Percentiles rank a stretch among this genome's conserved stretches.
These are phyloP conservation scores for Panthera leo DNA, from an alignment of 2,113 vertebrate species.

Conservation along the genomic window DNA sequence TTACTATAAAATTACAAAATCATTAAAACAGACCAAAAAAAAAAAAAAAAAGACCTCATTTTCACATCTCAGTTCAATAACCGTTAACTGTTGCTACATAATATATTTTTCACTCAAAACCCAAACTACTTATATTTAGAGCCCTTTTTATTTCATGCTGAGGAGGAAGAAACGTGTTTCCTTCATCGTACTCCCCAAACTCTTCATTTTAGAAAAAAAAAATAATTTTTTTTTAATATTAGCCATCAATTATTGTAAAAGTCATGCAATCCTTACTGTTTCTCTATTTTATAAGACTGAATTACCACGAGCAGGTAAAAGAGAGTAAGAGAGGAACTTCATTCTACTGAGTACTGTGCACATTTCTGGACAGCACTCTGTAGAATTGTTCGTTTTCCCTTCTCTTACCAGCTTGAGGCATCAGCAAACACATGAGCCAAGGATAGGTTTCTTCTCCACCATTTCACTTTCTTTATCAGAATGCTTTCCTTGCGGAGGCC, in stretches of 20 bases:
- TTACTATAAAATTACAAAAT: not conserved
- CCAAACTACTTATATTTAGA: not conserved
- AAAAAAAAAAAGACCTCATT: not conserved
- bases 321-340: not conserved
- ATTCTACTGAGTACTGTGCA: too few relatives aligned
- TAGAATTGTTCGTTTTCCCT: accelerated
- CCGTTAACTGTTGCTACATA: not conserved
- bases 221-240: not conserved
- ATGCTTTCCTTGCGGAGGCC: accelerated
- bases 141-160: not conserved
- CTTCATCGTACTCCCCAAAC: not conserved
- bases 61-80: not conserved
- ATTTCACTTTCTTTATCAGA: accelerated
- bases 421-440: too few relatives aligned
- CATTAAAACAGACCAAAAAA: not conserved
- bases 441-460: not conserved
- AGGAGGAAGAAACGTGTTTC: not conserved
- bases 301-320: not conserved
- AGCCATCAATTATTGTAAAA: not conserved
- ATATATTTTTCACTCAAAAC: not conserved
- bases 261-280: not conserved
- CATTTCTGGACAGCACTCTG: accelerated
- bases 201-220: not conserved
- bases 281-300: not conserved
- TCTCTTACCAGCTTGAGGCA: too few relatives aligned